Conservation (phyloP, 2,113 vertebrate genomes). For the Tragelaphus imberbis region DNA sequence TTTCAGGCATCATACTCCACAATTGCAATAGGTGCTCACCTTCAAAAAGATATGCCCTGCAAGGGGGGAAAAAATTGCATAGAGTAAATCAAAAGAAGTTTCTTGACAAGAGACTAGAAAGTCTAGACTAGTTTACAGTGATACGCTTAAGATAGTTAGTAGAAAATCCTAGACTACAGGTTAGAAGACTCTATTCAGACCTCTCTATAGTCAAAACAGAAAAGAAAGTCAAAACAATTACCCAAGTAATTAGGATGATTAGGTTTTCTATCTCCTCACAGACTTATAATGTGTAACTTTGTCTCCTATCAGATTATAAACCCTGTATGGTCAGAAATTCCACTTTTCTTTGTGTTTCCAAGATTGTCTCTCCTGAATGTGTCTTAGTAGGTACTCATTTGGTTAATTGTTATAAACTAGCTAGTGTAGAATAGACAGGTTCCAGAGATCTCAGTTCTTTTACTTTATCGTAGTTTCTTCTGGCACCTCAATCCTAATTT, state of each 20-base stretch:
- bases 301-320: neutral
- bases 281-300: neutral
- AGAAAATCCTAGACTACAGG: neutral
- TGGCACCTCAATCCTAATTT: neutral
- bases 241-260: neutral
- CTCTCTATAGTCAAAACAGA: neutral
- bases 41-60: neutral
- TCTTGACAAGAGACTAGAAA: neutral
- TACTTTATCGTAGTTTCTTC: neutral
- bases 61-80: neutral
- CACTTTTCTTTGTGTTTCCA: neutral
- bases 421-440: neutral
- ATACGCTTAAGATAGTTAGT: neutral
- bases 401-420: neutral
- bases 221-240: neutral
- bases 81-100: neutral
- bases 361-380: neutral
- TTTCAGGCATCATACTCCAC: neutral
- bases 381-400: neutral
- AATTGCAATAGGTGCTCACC: neutral
- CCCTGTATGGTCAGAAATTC: neutral
- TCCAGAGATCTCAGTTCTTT: neutral
- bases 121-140: neutral
- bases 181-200: neutral
- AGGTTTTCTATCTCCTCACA: neutral